A percentile compares a stretch with the other conserved stretches of the same genome.
These are phyloP conservation scores for Electrophaes corylata DNA, from an alignment of 2,888 invertebrate genomes.

Conservation along the genomic window DNA sequence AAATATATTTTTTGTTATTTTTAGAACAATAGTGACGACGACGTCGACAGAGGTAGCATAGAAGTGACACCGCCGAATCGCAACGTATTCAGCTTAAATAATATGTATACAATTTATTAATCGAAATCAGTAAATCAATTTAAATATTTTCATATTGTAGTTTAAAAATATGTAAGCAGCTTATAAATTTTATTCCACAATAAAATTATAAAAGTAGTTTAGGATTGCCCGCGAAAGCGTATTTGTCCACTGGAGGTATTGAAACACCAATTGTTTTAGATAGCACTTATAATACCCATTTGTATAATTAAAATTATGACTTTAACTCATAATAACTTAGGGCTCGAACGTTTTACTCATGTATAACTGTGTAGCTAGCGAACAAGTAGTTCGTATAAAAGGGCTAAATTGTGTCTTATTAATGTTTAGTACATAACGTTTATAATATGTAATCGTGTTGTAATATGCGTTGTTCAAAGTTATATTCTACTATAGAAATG, in stretches of 20 bases:
- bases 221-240: constrained; percentile 67
- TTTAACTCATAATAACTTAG: constrained; percentile 28
- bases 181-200: constrained; percentile 30
- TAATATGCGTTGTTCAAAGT: constrained; percentile 30
- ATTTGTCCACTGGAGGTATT: constrained; percentile 81
- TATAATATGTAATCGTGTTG: constrained; percentile 28
- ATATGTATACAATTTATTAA: constrained; percentile 5
- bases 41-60: constrained; percentile 53
- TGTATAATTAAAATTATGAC: constrained; percentile 19
- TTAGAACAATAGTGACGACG: constrained; percentile 55
- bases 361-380: constrained; percentile 30
- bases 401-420: constrained; percentile 66
- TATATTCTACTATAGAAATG: constrained; percentile 9
- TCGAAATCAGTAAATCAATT: not conserved
- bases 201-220: constrained; percentile 30
- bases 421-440: constrained; percentile 46
- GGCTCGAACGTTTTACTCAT: constrained; percentile 34
- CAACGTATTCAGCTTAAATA: constrained; percentile 13
- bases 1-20: constrained; percentile 46
- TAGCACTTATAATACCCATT: constrained; percentile 40
- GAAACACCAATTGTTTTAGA: constrained; percentile 76
- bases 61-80: constrained; percentile 19
- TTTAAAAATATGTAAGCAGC: constrained; percentile 37
- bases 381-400: constrained; percentile 39
- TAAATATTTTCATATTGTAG: not conserved